These are phyloP conservation scores for Pipistrellus nathusii DNA, from an alignment of 2,797 vertebrate species.

Conservation along the genomic window DNA sequence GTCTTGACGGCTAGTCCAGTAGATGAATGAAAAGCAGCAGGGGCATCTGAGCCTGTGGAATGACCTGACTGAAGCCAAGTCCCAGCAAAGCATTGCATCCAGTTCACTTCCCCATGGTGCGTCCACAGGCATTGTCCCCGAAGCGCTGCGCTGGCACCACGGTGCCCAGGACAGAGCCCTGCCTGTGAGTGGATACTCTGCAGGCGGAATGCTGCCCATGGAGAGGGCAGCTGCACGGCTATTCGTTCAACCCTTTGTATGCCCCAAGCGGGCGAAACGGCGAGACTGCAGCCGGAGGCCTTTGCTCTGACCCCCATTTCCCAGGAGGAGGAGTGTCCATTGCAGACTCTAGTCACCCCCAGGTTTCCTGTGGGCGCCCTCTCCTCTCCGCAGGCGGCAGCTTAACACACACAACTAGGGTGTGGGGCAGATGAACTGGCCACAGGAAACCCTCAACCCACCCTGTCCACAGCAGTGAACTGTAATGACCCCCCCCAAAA, in stretches of 20 bases:
- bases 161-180: background rate
- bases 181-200: background rate
- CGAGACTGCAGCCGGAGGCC: background rate
- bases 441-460: background rate
- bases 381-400: background rate
- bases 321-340: too few relatives aligned
- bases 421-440: background rate
- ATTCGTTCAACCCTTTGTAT: background rate
- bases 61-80: background rate
- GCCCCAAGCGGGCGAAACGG: background rate
- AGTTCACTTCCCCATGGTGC: background rate
- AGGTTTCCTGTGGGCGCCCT: background rate
- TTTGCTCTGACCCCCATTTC: background rate
- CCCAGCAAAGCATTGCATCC: background rate
- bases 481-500: background rate
- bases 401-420: background rate
- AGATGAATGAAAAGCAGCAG: background rate
- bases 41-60: background rate
- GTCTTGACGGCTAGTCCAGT: background rate
- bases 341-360: background rate
- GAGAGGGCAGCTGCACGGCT: background rate
- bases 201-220: fast-evolving
- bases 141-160: too few relatives aligned
- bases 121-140: too few relatives aligned
- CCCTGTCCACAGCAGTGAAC: background rate